Conservation (phyloP, 2,113 vertebrate genomes). For the Anseranas semipalmata region DNA sequence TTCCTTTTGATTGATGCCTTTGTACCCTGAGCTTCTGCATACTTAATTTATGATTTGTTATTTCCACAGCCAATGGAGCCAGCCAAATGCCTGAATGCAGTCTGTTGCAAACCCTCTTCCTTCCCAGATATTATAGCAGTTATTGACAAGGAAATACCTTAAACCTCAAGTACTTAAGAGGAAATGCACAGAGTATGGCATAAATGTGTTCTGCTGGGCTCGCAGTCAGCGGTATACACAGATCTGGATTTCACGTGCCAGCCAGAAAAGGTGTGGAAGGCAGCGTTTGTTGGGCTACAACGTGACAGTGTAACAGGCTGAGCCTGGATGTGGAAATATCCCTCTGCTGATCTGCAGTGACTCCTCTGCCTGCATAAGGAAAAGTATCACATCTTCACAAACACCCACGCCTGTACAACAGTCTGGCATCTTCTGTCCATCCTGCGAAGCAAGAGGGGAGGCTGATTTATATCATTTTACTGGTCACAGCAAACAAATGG, state of each 20-base stretch:
- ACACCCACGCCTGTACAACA: background rate
- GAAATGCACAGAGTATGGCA: background rate
- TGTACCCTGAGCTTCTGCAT: background rate
- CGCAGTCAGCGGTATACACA: background rate
- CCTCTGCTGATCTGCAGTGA: background rate
- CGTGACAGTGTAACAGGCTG: background rate
- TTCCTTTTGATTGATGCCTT: background rate
- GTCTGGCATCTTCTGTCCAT: background rate
- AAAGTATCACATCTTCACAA: background rate
- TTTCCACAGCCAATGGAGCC: slow-evolving; percentile 2
- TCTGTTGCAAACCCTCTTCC: background rate
- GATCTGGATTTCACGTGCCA: background rate
- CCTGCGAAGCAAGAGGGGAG: background rate
- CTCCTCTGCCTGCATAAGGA: background rate
- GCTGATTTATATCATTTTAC: background rate
- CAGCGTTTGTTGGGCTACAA: background rate
- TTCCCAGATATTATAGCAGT: background rate
- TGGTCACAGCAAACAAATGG: background rate
- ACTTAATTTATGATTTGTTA: slow-evolving; percentile 2
- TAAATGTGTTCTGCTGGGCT: background rate
- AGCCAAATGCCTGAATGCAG: background rate
- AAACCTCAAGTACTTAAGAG: background rate
- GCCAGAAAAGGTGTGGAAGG: background rate
- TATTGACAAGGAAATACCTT: background rate
- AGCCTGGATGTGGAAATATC: background rate